Evolutionary conservation across 1,140 invertebrate genomes (phyloP).

Genomic region (Drosophila novamexicana): DNA sequence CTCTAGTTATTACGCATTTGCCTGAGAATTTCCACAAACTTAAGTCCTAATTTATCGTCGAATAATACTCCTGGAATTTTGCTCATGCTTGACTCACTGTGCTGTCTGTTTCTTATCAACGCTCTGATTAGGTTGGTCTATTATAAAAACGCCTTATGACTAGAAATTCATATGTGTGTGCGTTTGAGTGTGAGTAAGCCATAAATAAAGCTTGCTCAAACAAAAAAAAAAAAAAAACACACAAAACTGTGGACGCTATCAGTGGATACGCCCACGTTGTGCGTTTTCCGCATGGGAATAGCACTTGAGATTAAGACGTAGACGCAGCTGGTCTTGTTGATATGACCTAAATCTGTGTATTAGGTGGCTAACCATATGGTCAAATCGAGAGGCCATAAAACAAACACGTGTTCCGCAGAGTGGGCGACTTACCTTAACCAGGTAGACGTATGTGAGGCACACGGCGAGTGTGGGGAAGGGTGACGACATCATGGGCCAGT

Average conservation of each 20-base stretch:
- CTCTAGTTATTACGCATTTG: too few relatives aligned
- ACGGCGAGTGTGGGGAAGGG: constrained; percentile 92
- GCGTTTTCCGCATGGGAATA: constrained; percentile 42
- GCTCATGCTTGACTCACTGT: constrained; percentile 21
- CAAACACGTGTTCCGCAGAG: constrained; percentile 25
- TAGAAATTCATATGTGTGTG: constrained; percentile 20
- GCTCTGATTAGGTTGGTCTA: constrained; percentile 30
- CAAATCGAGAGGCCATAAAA: constrained; percentile 16
- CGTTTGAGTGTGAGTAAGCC: constrained; percentile 14
- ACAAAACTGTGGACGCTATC: constrained; percentile 10
- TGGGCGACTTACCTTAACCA: constrained; percentile 88
- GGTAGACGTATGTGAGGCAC: constrained; percentile 90
- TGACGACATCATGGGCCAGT: constrained; percentile 93
- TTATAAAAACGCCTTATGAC: constrained; percentile 22
- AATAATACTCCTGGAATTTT: constrained; percentile 3
- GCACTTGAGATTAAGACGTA: constrained; percentile 37
- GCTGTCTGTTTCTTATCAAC: constrained; percentile 32
- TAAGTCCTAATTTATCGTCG: background rate
- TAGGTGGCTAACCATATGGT: constrained; percentile 4
- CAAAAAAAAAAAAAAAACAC: background rate
- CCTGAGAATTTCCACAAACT: too few relatives aligned
- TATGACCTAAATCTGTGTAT: constrained; percentile 39
- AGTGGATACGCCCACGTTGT: constrained; percentile 13
- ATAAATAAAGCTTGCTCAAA: constrained; percentile 40
- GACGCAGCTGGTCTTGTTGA: constrained; percentile 8